These are phyloP conservation scores for Poecilus cupreus DNA, from an alignment of 2,888 invertebrate species.

Conservation along the genomic window DNA sequence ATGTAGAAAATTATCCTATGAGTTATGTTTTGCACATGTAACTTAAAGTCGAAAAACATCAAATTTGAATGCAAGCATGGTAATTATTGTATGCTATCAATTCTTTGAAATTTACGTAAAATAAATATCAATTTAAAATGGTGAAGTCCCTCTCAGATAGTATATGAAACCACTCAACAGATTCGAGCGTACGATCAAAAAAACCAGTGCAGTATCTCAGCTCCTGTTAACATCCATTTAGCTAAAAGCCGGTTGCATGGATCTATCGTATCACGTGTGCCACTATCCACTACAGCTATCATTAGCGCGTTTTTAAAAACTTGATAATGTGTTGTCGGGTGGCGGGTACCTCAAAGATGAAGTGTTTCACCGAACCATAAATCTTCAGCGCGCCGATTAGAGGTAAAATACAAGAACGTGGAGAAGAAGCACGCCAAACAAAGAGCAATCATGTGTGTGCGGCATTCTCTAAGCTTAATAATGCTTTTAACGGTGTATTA, in stretches of 20 bases:
- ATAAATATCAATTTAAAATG: too few relatives aligned
- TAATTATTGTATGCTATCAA: too few relatives aligned
- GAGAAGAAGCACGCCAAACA: not conserved
- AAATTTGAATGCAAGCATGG: too few relatives aligned
- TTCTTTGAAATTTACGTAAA: too few relatives aligned
- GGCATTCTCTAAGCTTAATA: not conserved
- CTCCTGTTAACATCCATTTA: conserved; percentile 36
- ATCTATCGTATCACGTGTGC: conserved; percentile 31
- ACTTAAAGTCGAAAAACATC: too few relatives aligned
- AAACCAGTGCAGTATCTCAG: not conserved
- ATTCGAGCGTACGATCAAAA: too few relatives aligned
- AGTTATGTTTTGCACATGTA: too few relatives aligned
- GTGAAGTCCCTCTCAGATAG: too few relatives aligned
- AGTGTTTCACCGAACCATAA: conserved; percentile 31
- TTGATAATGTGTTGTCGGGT: conserved; percentile 36
- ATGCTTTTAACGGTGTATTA: not conserved
- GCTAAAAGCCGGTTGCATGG: conserved; percentile 34
- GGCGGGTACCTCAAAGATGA: not conserved
- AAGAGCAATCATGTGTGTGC: not conserved
- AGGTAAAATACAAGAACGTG: not conserved
- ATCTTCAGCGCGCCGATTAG: conserved; percentile 22
- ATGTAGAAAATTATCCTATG: too few relatives aligned
- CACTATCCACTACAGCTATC: conserved; percentile 21
- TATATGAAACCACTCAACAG: not conserved
- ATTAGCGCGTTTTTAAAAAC: conserved; percentile 34